Evolutionary conservation across 2,888 invertebrate genomes (phyloP), one percentile per base, ranked within the genome.

Genomic region (Monopis laevigella): DNA sequence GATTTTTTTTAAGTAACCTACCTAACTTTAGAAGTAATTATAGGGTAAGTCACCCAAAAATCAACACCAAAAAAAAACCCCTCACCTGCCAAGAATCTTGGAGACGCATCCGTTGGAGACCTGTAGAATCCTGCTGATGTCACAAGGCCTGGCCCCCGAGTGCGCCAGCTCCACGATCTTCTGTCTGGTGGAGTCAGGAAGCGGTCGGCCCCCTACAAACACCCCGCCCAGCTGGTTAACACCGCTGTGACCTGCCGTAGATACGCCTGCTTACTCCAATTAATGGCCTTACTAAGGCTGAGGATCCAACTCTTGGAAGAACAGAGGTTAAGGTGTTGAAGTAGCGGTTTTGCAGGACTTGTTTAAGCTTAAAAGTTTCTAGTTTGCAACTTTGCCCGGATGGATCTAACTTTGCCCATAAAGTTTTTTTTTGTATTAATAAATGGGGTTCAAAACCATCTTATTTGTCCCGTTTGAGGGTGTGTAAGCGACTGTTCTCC

Each of bases 171-270:
- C 98, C 59, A 98, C 98, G 62, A 99, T 99, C 86, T 96, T 94
- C 85, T 98, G 98, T 55, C 98, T 86, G 59, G 98, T 98, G 59
- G 94, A 93, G 82, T 98, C 98, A 48, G 98, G 98, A 74, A 98
- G 86, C 52, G 98, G 98, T 55, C 98, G 87, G 51, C 98, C 98
- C 84, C 96, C 96, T 82, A 98, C 98, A 87, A 96, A 99, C 71
- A 98, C 96, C 70, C 98, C 98, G 70, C 98, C 98, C 82, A 98
- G 88, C 86, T 98, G 98, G 88, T 98, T 98, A 78, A 98, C 94
- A 72, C 98, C 98, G 85, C 96, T 97, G 88, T 98, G 98, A 82
- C 98, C 86, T 86, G 84, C 80, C 83, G 69, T 74, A 80, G 84
- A 84, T 78, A 84, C 82, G 78, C 75, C 82, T 73, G 68, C 78